These are phyloP conservation scores for Umimayanthus kanabou DNA, from an alignment of 92 coral and sea anemone species.

Conservation along the genomic window DNA sequence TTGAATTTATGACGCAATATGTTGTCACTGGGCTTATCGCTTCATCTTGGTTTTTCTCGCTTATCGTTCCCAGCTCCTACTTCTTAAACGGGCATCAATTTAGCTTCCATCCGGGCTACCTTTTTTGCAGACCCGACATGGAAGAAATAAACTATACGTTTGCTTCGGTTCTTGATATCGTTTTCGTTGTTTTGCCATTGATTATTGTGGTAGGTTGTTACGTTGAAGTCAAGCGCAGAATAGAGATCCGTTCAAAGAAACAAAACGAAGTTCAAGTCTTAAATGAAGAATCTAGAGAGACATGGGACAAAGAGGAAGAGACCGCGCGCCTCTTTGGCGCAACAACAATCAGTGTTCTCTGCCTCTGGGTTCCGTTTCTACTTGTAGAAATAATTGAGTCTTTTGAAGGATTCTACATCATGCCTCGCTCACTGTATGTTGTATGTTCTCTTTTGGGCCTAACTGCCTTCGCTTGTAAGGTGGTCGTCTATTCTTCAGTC, in stretches of 20 bases:
- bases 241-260: not conserved
- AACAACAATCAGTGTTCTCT: constrained; percentile 13
- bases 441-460: constrained; percentile 31
- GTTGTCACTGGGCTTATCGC: constrained; percentile 28
- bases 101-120: constrained; percentile 34
- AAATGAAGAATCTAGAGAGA: not conserved
- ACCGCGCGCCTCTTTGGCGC: constrained; percentile 28
- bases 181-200: constrained; percentile 18
- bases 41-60: constrained; percentile 5
- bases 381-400: constrained; percentile 34
- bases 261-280: not conserved
- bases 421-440: constrained; percentile 38
- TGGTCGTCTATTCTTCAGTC: constrained; percentile 15
- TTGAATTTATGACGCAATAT: not conserved
- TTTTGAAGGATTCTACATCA: constrained; percentile 7
- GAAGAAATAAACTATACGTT: constrained; percentile 2
- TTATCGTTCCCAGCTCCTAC: constrained; percentile 25
- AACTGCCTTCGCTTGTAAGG: constrained; percentile 23
- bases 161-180: not conserved
- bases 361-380: constrained; percentile 31
- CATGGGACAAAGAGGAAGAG: constrained; percentile 9
- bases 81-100: constrained; percentile 19
- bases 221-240: constrained; percentile 21
- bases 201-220: not conserved
- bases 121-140: constrained; percentile 34